phyloP scores from a whole-genome alignment of 2,113 vertebrate species.

The Barbus barbus region DNA sequence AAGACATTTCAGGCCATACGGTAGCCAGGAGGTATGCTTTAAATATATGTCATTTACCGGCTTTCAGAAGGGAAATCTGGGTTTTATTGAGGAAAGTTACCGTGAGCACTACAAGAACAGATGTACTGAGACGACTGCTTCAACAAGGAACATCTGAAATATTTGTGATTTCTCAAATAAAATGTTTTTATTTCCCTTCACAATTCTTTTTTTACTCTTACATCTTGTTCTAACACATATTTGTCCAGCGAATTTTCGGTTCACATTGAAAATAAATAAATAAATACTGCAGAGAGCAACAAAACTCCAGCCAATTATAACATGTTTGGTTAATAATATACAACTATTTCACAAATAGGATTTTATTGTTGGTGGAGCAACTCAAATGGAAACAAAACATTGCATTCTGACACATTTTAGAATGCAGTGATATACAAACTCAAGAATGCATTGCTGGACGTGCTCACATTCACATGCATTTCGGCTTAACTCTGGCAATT shows the following conservation, averaged over 20 bases:
- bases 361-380: background rate
- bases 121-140: background rate
- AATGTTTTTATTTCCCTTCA: background rate
- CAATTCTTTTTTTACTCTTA: background rate
- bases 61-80: slow-evolving; percentile 71
- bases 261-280: background rate
- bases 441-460: background rate
- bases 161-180: background rate
- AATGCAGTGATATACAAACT: background rate
- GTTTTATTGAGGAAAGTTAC: slow-evolving; percentile 65
- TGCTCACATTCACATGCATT: background rate
- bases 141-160: background rate
- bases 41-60: slow-evolving; percentile 75
- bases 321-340: background rate
- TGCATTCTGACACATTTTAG: background rate
- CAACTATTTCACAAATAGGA: background rate
- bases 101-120: slow-evolving; percentile 18
- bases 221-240: background rate
- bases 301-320: background rate
- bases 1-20: slow-evolving; percentile 71
- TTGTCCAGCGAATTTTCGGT: background rate
- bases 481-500: background rate
- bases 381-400: background rate
- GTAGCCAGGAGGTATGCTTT: slow-evolving; percentile 71
- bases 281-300: background rate